Percentiles rank a stretch among this genome's conserved stretches.
Conservation (phyloP, 2,113 vertebrate species). For the Neogobius melanostomus region DNA sequence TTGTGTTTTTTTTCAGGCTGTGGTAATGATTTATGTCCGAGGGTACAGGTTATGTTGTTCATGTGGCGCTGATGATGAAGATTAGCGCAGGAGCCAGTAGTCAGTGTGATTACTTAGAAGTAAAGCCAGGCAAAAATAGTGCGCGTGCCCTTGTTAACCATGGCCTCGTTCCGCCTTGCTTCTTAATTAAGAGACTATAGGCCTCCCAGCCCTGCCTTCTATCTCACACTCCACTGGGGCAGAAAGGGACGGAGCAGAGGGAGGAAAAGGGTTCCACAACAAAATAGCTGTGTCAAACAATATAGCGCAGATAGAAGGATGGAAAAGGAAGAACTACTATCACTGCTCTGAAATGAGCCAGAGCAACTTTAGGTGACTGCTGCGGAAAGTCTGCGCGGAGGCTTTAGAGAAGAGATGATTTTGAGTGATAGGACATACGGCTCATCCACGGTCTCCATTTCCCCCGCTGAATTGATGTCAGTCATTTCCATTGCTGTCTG, state of each 20-base stretch:
- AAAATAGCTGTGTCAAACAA: slow-evolving; percentile 34
- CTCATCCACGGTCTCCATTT: slow-evolving; percentile 45
- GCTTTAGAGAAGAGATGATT: slow-evolving; percentile 28
- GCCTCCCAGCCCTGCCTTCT: slow-evolving; percentile 56
- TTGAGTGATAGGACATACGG: slow-evolving; percentile 25
- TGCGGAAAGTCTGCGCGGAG: slow-evolving; percentile 44
- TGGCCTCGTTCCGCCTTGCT: slow-evolving; percentile 68
- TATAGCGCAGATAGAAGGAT: slow-evolving; percentile 39
- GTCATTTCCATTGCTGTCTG: slow-evolving; percentile 49
- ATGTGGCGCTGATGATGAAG: slow-evolving; percentile 12
- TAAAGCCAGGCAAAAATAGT: slow-evolving; percentile 35
- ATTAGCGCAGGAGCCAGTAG: slow-evolving; percentile 9
- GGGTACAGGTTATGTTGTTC: slow-evolving; percentile 1
- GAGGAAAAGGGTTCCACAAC: slow-evolving; percentile 22
- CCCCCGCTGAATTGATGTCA: slow-evolving; percentile 48
- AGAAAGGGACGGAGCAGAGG: slow-evolving; percentile 46
- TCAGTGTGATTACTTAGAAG: slow-evolving; percentile 29
- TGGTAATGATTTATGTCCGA: slow-evolving; percentile 10
- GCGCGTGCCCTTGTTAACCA: slow-evolving; percentile 64
- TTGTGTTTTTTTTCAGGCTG: slow-evolving; percentile 1
- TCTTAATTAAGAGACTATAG: slow-evolving; percentile 72
- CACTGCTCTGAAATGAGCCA: slow-evolving; percentile 25
- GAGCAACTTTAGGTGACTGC: slow-evolving; percentile 42
- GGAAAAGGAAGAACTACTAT: slow-evolving; percentile 30
- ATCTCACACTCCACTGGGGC: slow-evolving; percentile 58